A percentile compares a stretch with the other conserved stretches of the same genome.
Conservation (phyloP, 2,888 invertebrate genomes). For the Gari tellinella region DNA sequence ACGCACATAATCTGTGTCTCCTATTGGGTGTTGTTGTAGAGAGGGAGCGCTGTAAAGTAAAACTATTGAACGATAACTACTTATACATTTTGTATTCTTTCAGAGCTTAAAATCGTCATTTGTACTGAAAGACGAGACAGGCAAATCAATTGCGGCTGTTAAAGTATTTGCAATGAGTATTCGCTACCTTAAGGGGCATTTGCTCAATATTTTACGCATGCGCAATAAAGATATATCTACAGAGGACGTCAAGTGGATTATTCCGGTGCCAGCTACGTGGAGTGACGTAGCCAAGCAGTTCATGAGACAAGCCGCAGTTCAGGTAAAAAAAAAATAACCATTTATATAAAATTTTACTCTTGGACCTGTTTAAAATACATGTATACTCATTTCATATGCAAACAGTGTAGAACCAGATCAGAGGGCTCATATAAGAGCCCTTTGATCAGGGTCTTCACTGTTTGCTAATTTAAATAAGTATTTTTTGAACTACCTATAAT, state of each 20-base stretch:
- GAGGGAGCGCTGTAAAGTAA: too few species aligned
- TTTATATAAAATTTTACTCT: too few species aligned
- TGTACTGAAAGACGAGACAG: slow-evolving; percentile 54
- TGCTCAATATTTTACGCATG: slow-evolving; percentile 57
- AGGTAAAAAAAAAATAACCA: too few species aligned
- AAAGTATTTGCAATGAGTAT: slow-evolving; percentile 47
- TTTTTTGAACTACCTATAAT: too few species aligned
- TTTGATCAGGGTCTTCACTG: too few species aligned
- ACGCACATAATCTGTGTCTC: too few species aligned
- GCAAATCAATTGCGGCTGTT: slow-evolving; percentile 45
- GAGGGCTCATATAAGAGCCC: too few species aligned
- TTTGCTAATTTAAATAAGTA: too few species aligned
- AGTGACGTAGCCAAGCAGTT: slow-evolving; percentile 54
- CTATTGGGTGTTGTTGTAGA: too few species aligned
- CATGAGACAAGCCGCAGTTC: slow-evolving; percentile 53
- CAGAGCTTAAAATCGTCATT: slow-evolving; percentile 38
- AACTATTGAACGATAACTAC: not conserved
- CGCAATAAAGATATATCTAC: slow-evolving; percentile 54
- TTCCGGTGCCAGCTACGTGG: slow-evolving; percentile 56
- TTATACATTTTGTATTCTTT: not conserved
- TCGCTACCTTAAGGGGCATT: slow-evolving; percentile 51
- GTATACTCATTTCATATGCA: too few species aligned
- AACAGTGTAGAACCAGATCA: too few species aligned
- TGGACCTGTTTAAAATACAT: not conserved
- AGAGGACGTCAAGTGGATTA: slow-evolving; percentile 59